Percentiles rank a stretch among this genome's conserved stretches.
These are phyloP conservation scores for Apomyelois bistriatella DNA, from an alignment of 2,888 invertebrate species.

Conservation along the genomic window DNA sequence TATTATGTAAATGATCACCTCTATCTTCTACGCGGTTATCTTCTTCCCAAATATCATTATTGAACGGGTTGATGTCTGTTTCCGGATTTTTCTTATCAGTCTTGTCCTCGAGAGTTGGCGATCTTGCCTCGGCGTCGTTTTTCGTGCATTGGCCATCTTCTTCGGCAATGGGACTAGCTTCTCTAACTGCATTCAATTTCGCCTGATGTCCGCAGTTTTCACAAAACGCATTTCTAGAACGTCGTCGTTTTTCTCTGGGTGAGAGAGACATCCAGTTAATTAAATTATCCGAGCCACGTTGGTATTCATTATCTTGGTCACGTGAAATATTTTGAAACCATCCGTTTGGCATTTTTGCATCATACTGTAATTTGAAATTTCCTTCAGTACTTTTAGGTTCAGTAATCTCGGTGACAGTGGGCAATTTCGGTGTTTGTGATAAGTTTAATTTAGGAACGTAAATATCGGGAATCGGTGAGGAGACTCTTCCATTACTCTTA, in stretches of 20 bases:
- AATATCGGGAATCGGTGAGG: slow-evolving; percentile 48
- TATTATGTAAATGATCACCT: slow-evolving; percentile 21
- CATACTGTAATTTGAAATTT: slow-evolving; percentile 23
- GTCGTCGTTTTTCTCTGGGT: slow-evolving; percentile 46
- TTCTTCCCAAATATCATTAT: slow-evolving; percentile 1
- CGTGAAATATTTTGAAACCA: slow-evolving; percentile 37
- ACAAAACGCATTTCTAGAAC: slow-evolving; percentile 23
- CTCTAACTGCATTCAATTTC: slow-evolving; percentile 17
- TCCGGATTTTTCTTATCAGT: slow-evolving; percentile 6
- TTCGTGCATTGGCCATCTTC: background rate
- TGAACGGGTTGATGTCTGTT: background rate
- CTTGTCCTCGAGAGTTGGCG: background rate
- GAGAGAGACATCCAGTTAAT: slow-evolving; percentile 53
- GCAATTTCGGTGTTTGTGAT: slow-evolving; percentile 45
- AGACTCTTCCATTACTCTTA: slow-evolving; percentile 29
- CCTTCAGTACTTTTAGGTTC: slow-evolving; percentile 39
- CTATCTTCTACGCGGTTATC: slow-evolving; percentile 23
- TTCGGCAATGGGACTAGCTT: slow-evolving; percentile 12
- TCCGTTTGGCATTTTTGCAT: slow-evolving; percentile 35
- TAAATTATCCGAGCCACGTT: slow-evolving; percentile 27
- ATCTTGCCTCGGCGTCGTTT: background rate
- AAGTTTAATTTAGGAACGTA: slow-evolving; percentile 54
- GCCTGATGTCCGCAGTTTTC: slow-evolving; percentile 7
- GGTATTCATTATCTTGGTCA: slow-evolving; percentile 22
- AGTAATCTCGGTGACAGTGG: slow-evolving; percentile 59